Evolutionary conservation across 2,797 vertebrate genomes (phyloP), one percentile per base, ranked within the genome.

Genomic region (Erpetoichthys calabaricus): DNA sequence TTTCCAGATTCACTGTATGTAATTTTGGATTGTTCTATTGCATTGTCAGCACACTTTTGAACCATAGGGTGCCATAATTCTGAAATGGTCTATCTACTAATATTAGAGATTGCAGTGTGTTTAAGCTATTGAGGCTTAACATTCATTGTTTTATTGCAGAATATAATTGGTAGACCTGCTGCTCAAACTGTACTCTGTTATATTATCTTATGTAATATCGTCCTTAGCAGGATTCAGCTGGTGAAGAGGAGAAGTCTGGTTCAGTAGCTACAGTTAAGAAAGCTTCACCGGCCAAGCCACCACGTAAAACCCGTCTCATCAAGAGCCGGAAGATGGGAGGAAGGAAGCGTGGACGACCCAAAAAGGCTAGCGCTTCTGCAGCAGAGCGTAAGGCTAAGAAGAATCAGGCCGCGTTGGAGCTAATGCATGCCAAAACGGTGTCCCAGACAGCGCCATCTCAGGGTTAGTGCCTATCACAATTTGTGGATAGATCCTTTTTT

Each of bases 271-370:
- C 78, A 59, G 71, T 89, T 63, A 98, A 86, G 57, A 85, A 97
- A 79, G 72, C 89, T 9, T 80, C 92, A 4, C 86, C 94, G 54
- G 77, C 78, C 64, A 97, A 96, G 71, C 84, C 93, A 3, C 66
- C 90, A 44, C 87, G 90, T 68, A 78, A 90, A 6, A 86, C 89
- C 53, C 80, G 97, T n/a, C 80, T 91, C 60, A 79, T 90, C 65
- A 97, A 95, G 68, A 90, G 92, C 61, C 87, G 92, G 65, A 98
- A 97, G 71, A 75, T 97, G 73, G 88, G 88, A 8, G 95, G 88
- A 68, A 89, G 89, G 71, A 98, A 96, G 73, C 88, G 96, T 0
- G 96, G 96, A 5, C 89, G 96, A 4, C 94, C 94, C 69, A 98
- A 98, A 83, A 98, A 98, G 60, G 85, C 90, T 54, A 78, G 75